Base-by-base conservation (phyloP, 2,888 invertebrate species). In the Cryptus viduatorius region DNA sequence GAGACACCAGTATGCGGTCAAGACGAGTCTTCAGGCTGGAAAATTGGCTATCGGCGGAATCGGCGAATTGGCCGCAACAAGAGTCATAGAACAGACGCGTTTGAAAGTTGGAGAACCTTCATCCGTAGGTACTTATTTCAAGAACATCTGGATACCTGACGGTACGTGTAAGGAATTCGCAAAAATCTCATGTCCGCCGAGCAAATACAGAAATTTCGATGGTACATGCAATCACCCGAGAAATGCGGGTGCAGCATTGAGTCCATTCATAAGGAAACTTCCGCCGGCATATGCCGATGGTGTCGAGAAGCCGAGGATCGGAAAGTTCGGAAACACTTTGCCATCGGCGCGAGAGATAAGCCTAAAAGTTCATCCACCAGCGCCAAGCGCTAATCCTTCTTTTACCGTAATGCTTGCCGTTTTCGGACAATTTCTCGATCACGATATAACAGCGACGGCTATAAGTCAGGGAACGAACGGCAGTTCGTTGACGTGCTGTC, bases 371-470 rank as follows among this genome's bases (percentile, higher is more conserved):
- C 97, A 97, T 92, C 95, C 97, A 0, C 96, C 97, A 0, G 95
- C 96, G 86, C 96, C 97, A 90, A 95, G 95, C 50, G 96, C 96
- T 68, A 97, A 98, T 93, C 95, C 96, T 0, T 94, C 96, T 87
- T 97, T 98, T 92, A 96, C 97, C 0, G 97, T 97, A 0, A 97
- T 98, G 96, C 92, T 98, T 84, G 98, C 98, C 0, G 97, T 98
- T 4, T 98, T 97, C 95, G 98, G 98, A 0, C 98, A 98, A 94
- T 98, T 98, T 93, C 91, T 98, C 14, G 98, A 98, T 93, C 98
- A 98, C 88, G 98, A 98, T 88, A 96, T 98, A 78, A 97, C 98
- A 0, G 97, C 97, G 5, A 98, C 98, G 0, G 97, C 98, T 0
- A 94, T 97, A 7, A 97, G 96, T 88, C 96, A 96, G 90, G 96